phyloP scores from a whole-genome alignment of 2,888 invertebrate species.

The Habrosyne pyritoides region DNA sequence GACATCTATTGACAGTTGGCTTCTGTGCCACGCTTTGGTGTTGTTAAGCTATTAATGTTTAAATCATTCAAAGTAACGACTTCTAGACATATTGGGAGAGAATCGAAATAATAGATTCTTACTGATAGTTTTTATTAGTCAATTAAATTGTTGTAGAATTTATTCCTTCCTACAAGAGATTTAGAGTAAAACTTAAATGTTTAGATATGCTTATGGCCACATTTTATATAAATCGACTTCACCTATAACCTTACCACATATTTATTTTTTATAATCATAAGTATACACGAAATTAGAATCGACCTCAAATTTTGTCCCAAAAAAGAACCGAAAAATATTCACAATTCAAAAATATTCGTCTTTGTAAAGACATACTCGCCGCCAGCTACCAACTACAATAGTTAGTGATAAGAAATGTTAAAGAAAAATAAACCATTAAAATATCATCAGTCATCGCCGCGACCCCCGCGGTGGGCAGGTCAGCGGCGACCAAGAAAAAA shows the following conservation, averaged over 20 bases:
- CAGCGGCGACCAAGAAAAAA: slow-evolving; percentile 73
- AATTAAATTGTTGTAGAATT: too few species aligned
- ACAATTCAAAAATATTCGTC: slow-evolving; percentile 28
- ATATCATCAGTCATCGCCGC: slow-evolving; percentile 75
- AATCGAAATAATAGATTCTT: too few species aligned
- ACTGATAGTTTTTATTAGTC: too few species aligned
- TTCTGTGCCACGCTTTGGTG: slow-evolving; percentile 62
- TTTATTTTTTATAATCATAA: not conserved
- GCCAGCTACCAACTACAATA: slow-evolving; percentile 64
- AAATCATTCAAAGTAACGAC: not conserved
- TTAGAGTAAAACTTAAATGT: too few species aligned
- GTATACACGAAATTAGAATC: not conserved
- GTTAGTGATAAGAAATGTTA: slow-evolving; percentile 76
- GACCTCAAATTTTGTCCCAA: slow-evolving; percentile 2
- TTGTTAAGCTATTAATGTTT: not conserved
- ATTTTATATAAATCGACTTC: too few species aligned
- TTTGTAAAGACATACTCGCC: slow-evolving; percentile 31
- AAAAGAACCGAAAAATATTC: slow-evolving; percentile 8
- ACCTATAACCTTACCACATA: not conserved
- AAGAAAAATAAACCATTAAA: slow-evolving; percentile 83
- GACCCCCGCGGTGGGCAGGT: slow-evolving; percentile 80
- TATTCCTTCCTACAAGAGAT: too few species aligned
- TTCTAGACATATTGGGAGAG: not conserved
- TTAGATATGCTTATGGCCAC: too few species aligned
- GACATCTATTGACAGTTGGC: slow-evolving; percentile 80